A percentile compares a stretch with the other conserved stretches of the same genome.
Evolutionary conservation across 1,140 invertebrate species (phyloP).

Genomic region (Panagrolaimus sp.): DNA sequence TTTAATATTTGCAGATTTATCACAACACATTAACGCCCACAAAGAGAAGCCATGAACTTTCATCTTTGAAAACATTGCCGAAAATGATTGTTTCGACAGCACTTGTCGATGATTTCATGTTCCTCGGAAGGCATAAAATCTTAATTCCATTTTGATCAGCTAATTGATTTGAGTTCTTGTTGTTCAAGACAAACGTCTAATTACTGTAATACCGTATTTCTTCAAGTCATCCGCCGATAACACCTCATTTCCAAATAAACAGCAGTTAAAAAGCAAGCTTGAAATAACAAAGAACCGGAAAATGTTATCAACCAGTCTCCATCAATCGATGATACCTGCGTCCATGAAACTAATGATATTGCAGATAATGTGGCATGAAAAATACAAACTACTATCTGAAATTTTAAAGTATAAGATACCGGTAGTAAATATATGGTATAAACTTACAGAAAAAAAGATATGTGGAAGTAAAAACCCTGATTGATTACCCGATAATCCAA

Average conservation of each 20-base stretch:
- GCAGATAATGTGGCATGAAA: slow-evolving; percentile 20
- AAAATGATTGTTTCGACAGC: too few relatives aligned
- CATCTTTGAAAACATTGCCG: too few relatives aligned
- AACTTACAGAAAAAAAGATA: slow-evolving; percentile 24
- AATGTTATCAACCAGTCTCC: slow-evolving; percentile 13
- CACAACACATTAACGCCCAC: too few relatives aligned
- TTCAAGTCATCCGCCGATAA: slow-evolving; percentile 15
- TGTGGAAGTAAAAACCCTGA: slow-evolving; percentile 18
- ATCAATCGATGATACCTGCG: background rate
- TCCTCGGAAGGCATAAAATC: too few relatives aligned
- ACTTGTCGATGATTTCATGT: too few relatives aligned
- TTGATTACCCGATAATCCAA: slow-evolving; percentile 19
- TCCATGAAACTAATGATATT: slow-evolving; percentile 3
- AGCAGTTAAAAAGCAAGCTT: slow-evolving; percentile 17
- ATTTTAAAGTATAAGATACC: background rate
- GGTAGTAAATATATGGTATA: background rate
- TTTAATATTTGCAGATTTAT: too few relatives aligned
- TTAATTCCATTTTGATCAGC: too few relatives aligned
- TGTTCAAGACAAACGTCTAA: too few relatives aligned
- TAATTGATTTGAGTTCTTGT: too few relatives aligned
- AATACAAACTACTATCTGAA: slow-evolving; percentile 21
- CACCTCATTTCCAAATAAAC: slow-evolving; percentile 18
- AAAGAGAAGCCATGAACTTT: too few relatives aligned
- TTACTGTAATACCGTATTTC: too few relatives aligned
- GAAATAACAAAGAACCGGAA: background rate